phyloP scores from a whole-genome alignment of 2,888 invertebrate species.

The Phorcus lineatus region DNA sequence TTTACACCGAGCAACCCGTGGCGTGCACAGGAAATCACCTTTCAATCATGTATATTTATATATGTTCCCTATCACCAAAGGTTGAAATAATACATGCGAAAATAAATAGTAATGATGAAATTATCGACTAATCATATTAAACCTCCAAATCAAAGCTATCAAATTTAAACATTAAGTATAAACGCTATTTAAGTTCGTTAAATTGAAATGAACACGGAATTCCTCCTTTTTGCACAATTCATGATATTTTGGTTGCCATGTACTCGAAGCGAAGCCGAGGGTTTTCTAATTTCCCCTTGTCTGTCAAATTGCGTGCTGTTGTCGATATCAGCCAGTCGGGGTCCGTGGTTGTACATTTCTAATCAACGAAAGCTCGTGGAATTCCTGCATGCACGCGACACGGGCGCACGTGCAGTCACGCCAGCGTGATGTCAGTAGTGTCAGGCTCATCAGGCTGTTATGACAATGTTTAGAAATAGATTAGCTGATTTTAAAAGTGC shows the following conservation, averaged over 20 bases:
- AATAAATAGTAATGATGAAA: background rate
- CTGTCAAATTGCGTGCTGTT: background rate
- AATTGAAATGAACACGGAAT: too few relatives aligned
- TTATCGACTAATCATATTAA: too few relatives aligned
- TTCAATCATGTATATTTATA: background rate
- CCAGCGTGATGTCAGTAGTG: background rate
- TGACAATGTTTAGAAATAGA: conserved; percentile 1
- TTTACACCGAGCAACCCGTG: background rate
- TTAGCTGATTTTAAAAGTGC: background rate
- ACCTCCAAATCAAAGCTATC: too few relatives aligned
- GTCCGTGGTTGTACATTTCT: background rate
- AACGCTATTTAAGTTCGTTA: too few relatives aligned
- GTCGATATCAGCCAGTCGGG: background rate
- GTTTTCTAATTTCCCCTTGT: conserved; percentile 4
- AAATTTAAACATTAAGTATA: too few relatives aligned
- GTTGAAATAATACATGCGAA: background rate
- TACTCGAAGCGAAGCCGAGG: background rate
- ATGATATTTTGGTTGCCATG: too few relatives aligned
- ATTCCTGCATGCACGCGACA: conserved; percentile 6
- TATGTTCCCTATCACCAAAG: background rate
- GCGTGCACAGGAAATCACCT: background rate
- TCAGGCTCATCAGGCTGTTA: conserved; percentile 2
- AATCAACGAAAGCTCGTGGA: background rate
- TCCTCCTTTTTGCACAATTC: too few relatives aligned
- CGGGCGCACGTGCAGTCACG: background rate